phyloP scores from a whole-genome alignment of 1,140 invertebrate species.

The Ericerus pela region DNA sequence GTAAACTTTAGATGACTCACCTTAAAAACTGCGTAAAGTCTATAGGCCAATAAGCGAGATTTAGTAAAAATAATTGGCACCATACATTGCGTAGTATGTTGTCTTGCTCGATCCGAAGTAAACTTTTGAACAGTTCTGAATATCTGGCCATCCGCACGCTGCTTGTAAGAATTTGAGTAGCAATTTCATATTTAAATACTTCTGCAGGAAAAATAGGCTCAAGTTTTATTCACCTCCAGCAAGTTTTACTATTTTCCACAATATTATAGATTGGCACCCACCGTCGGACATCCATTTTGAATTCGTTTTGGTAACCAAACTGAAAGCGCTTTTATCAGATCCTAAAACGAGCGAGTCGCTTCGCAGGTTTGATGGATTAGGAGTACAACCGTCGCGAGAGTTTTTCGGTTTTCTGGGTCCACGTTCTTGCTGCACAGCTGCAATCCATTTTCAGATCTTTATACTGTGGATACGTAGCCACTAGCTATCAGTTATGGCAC shows the following conservation, averaged over 20 bases:
- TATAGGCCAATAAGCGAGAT: constrained; percentile 41
- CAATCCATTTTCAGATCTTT: too few species aligned
- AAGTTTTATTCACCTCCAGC: too few species aligned
- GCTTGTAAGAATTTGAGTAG: constrained; percentile 38
- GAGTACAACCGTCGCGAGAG: not conserved
- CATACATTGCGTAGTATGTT: constrained; percentile 38
- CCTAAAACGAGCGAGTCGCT: not conserved
- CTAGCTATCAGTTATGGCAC: too few species aligned
- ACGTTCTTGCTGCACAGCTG: constrained; percentile 63
- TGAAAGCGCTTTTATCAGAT: not conserved
- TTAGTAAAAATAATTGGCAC: constrained; percentile 42
- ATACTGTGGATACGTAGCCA: too few species aligned
- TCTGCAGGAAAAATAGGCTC: not conserved
- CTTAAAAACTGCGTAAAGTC: not conserved
- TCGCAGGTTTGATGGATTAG: not conserved
- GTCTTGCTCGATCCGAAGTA: constrained; percentile 36
- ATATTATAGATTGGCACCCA: too few species aligned
- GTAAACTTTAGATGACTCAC: not conserved
- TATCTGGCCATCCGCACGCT: constrained; percentile 37
- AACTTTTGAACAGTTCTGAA: constrained; percentile 35
- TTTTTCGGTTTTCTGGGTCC: constrained; percentile 42
- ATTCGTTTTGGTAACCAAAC: not conserved
- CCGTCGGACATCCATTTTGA: too few species aligned
- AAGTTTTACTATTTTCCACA: too few species aligned
- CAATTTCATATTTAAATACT: constrained; percentile 25